Base-by-base conservation (phyloP, 2,113 vertebrate species). In the Laterallus jamaicensis region DNA sequence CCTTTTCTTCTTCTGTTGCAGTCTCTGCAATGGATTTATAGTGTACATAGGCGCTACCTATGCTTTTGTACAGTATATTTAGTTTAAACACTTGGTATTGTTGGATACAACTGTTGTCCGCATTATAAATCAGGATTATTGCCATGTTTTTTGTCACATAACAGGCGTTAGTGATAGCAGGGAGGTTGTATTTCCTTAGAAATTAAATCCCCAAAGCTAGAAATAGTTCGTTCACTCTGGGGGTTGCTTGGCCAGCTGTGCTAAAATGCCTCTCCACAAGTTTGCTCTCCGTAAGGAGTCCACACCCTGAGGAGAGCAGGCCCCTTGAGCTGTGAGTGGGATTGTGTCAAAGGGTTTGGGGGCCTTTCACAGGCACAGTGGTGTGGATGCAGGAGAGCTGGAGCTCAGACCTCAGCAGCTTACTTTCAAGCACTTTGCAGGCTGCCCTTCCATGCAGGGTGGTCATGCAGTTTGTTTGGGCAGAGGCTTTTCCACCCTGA, bases 51-150 rank as follows among this genome's bases (percentile, higher is more conserved):
- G 31, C 35, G 44, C 24, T 81, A 25, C 60, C 35, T 86, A 58
- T n/a, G 69, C 24, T 86, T 92, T 74, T 86, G 9, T 92, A 20
- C 49, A 32, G 17, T 78, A 37, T 62, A 37, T 84, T 95, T 92
- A n/a, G 79, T 93, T 75, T 87, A 73, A 92, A 64, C 88, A 32
- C 29, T 35, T 89, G 60, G n/a, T 86, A 21, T 62, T 58, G 40
- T 55, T 76, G 37, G 29, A 42, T 62, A 12, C 32, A 91, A 15
- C 2, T 4, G 8, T 66, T 82, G 28, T 58, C 40, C 55, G 28
- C 49, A 31, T 76, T 92, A 22, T 35, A 76, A 86, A 37, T 75
- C 44, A 39, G 78, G 24, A 8, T 35, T 24, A 4, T 68, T 83
- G 49, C 37, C 12, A 28, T 31, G 0, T 74, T 90, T 47, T 77